These are phyloP conservation scores for Brachyopa scutellaris DNA, from an alignment of 2,888 invertebrate species.

Conservation along the genomic window DNA sequence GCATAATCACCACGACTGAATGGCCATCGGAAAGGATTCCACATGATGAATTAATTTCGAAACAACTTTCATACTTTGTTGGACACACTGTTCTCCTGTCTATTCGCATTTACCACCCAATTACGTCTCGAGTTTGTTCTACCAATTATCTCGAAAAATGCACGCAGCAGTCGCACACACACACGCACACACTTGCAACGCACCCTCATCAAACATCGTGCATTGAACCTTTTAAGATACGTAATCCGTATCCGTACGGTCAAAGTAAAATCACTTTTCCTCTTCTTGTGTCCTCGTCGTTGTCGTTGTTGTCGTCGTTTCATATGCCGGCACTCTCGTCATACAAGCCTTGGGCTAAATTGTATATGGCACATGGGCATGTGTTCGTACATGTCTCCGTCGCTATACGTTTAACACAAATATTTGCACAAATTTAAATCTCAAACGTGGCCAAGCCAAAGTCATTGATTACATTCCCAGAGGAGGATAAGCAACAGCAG, in stretches of 20 bases:
- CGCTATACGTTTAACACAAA: constrained; percentile 42
- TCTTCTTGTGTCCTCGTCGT: neutral
- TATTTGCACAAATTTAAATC: constrained; percentile 65
- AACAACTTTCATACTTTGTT: too few relatives aligned
- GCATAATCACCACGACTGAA: too few relatives aligned
- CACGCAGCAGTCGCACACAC: too few relatives aligned
- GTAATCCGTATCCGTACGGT: constrained; percentile 10
- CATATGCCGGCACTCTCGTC: constrained; percentile 8
- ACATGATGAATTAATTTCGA: too few relatives aligned
- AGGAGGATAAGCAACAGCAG: constrained; percentile 5
- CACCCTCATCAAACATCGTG: constrained; percentile 1
- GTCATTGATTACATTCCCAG: constrained; percentile 49
- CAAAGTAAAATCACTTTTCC: constrained; percentile 29
- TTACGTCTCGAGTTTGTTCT: constrained; percentile 27
- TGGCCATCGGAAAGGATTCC: too few relatives aligned
- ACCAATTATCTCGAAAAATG: constrained; percentile 10
- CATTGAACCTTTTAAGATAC: neutral
- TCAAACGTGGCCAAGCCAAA: constrained; percentile 59
- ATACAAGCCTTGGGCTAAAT: neutral
- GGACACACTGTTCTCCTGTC: too few relatives aligned
- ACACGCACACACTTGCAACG: neutral
- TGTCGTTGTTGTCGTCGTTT: neutral
- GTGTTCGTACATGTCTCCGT: neutral
- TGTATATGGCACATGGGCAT: constrained; percentile 5
- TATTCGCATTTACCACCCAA: too few relatives aligned